Evolutionary conservation across 2,113 vertebrate genomes (phyloP).

Genomic region (Pteropus alecto): DNA sequence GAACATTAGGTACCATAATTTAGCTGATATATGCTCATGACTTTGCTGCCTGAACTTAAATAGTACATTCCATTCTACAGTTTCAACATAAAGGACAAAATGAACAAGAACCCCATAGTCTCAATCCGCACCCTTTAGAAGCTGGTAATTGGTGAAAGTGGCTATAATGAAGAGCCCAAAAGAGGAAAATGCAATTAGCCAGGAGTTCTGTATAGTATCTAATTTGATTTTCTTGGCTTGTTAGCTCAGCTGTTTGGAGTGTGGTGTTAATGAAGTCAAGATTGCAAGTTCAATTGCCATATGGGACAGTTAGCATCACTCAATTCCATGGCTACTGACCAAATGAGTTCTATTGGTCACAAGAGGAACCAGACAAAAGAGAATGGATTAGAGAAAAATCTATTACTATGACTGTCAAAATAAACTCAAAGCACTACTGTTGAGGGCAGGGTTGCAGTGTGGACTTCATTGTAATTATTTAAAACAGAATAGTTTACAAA

Average conservation of each 20-base stretch:
- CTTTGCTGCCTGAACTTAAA: background rate
- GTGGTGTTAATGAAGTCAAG: conserved; percentile 55
- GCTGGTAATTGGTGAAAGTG: conserved; percentile 19
- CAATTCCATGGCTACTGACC: conserved; percentile 26
- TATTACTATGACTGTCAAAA: background rate
- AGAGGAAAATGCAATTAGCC: conserved; percentile 56
- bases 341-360: conserved; percentile 34
- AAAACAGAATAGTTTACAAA: background rate
- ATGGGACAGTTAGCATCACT: conserved; percentile 36
- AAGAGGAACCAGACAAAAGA: conserved; percentile 23
- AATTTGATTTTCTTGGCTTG: conserved; percentile 67
- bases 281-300: conserved; percentile 55
- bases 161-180: conserved; percentile 36
- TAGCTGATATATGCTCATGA: background rate
- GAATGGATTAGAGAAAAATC: background rate
- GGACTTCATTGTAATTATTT: background rate
- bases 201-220: conserved; percentile 34
- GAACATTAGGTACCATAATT: background rate
- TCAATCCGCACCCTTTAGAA: background rate
- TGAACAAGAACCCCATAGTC: background rate
- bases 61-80: background rate
- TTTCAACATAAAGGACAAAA: background rate
- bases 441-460: background rate
- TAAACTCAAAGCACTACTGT: background rate
- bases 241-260: conserved; percentile 55